phyloP scores from a whole-genome alignment of 2,113 vertebrate species.

The Myiozetetes cayanensis region DNA sequence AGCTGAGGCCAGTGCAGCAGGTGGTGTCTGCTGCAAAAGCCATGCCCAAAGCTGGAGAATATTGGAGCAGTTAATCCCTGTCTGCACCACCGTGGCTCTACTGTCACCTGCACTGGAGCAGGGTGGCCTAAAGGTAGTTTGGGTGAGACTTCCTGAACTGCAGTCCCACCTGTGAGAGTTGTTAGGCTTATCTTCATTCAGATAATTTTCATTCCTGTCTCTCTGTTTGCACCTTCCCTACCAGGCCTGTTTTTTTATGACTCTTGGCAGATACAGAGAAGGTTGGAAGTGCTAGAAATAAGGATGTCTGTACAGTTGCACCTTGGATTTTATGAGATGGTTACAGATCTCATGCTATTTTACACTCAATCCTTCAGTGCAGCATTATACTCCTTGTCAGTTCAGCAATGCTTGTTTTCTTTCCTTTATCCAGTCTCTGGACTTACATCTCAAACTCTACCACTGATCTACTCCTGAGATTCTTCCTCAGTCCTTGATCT shows the following conservation, averaged over 20 bases:
- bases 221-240: neutral
- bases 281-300: neutral
- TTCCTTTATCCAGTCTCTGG: neutral
- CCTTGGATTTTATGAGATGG: neutral
- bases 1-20: neutral
- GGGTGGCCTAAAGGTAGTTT: neutral
- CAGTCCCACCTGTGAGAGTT: neutral
- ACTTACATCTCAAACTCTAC: neutral
- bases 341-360: neutral
- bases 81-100: neutral
- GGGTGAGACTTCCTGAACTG: neutral
- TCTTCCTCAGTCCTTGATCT: neutral
- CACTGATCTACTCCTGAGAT: neutral
- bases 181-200: neutral
- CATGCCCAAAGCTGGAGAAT: neutral
- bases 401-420: neutral
- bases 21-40: neutral
- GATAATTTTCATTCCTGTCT: neutral
- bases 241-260: neutral
- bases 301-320: neutral
- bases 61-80: neutral
- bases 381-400: neutral
- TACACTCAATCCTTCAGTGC: neutral
- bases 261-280: neutral
- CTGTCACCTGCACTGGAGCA: neutral